A percentile compares a stretch with the other conserved stretches of the same genome.
phyloP scores from a whole-genome alignment of 2,113 vertebrate species.

The Corapipo altera region DNA sequence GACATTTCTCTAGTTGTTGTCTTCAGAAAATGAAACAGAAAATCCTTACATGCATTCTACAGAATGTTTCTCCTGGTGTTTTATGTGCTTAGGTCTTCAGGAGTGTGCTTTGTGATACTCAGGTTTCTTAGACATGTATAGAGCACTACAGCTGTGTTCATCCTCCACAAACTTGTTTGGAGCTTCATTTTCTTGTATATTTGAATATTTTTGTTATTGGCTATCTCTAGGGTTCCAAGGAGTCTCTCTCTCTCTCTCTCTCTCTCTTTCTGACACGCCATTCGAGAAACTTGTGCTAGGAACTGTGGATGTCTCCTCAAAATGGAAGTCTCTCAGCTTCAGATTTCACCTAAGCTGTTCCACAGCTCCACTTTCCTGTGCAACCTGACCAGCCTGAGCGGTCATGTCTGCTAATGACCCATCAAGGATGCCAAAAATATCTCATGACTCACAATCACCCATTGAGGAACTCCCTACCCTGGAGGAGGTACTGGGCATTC shows the following conservation, averaged over 20 bases:
- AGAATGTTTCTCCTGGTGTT: background rate
- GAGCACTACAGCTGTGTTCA: background rate
- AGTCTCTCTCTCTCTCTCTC: background rate
- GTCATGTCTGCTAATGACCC: too few species aligned
- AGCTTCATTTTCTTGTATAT: background rate
- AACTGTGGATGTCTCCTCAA: background rate
- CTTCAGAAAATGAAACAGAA: background rate
- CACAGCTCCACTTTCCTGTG: background rate
- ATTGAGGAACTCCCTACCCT: too few species aligned
- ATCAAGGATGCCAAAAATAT: too few species aligned
- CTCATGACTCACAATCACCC: too few species aligned
- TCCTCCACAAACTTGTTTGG: background rate
- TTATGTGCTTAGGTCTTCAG: background rate
- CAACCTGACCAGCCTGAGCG: background rate
- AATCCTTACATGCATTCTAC: background rate
- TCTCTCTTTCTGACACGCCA: background rate
- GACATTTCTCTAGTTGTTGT: background rate
- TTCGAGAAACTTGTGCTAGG: background rate
- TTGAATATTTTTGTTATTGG: background rate
- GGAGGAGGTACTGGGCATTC: too few species aligned
- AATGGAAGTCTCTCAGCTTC: background rate
- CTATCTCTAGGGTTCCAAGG: background rate
- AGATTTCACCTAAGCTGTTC: background rate
- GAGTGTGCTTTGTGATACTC: background rate
- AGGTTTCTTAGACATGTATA: background rate